Conservation (phyloP, 1,140 invertebrate genomes). For the Bradysia coprophila region DNA sequence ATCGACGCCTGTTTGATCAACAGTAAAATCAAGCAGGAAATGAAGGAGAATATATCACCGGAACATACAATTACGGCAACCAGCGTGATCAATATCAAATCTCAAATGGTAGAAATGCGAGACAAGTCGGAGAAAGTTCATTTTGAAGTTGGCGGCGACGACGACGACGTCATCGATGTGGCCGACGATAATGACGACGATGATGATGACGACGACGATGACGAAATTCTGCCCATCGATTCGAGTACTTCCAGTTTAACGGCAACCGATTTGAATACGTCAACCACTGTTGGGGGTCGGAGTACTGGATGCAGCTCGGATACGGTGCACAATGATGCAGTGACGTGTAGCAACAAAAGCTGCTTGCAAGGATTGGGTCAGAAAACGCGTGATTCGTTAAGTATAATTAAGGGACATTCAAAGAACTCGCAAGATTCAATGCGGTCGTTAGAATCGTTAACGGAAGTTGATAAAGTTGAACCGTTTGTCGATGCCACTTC, state of each 20-base stretch:
- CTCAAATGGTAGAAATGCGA: slow-evolving; percentile 9
- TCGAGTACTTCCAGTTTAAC: no score
- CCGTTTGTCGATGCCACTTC: no score
- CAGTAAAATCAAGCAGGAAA: slow-evolving; percentile 15
- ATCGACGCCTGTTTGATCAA: slow-evolving; percentile 8
- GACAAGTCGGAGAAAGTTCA: background rate
- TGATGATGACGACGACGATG: slow-evolving; percentile 1
- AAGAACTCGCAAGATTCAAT: slow-evolving; percentile 1
- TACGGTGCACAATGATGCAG: background rate
- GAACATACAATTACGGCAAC: slow-evolving; percentile 22
- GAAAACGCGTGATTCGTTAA: slow-evolving; percentile 2
- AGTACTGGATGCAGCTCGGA: background rate
- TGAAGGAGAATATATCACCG: slow-evolving; percentile 23
- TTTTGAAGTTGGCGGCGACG: slow-evolving; percentile 3
- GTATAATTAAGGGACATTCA: background rate
- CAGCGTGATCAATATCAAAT: slow-evolving; percentile 16
- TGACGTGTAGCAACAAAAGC: background rate
- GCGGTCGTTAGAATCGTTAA: background rate
- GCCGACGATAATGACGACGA: slow-evolving; percentile 1
- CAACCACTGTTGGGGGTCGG: background rate
- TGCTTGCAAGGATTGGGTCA: background rate
- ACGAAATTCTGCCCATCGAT: background rate
- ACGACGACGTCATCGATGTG: background rate
- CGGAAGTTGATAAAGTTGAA: no score
- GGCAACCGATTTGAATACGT: no score